Conservation (phyloP, 1,140 invertebrate species). For the Dendroctonus valens region DNA sequence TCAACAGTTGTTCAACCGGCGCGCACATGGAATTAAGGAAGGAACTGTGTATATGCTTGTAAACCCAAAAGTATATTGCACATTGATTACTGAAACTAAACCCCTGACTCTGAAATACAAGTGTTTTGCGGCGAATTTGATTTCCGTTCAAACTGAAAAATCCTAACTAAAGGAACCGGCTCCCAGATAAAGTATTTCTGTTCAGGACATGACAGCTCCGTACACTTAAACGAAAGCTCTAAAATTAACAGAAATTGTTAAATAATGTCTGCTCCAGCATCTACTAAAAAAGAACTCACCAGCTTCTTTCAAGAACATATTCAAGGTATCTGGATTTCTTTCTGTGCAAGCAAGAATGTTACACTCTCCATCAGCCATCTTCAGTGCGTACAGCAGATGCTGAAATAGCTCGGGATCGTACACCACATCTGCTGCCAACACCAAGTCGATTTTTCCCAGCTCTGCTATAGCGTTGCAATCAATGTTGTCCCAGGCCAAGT, state of each 20-base stretch:
- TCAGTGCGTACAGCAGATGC: slow-evolving; percentile 48
- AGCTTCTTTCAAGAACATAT: slow-evolving; percentile 50
- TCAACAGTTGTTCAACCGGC: too few relatives aligned
- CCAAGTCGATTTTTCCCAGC: slow-evolving; percentile 48
- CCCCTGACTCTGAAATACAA: too few relatives aligned
- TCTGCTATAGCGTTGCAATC: slow-evolving; percentile 38
- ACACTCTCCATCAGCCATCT: slow-evolving; percentile 44
- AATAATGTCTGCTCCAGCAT: slow-evolving; percentile 11
- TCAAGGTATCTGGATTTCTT: slow-evolving; percentile 53
- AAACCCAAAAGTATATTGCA: too few relatives aligned
- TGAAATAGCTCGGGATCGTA: slow-evolving; percentile 54
- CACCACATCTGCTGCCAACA: slow-evolving; percentile 58
- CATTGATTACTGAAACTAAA: too few relatives aligned
- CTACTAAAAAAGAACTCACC: slow-evolving; percentile 44
- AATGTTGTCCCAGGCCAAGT: slow-evolving; percentile 56
- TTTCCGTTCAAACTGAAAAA: background rate
- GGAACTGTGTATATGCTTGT: too few relatives aligned
- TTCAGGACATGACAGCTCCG: slow-evolving; percentile 1
- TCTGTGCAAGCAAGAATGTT: slow-evolving; percentile 54
- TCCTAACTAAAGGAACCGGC: slow-evolving; percentile 10
- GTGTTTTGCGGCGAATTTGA: too few relatives aligned
- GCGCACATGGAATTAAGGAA: too few relatives aligned
- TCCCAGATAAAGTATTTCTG: slow-evolving; percentile 15
- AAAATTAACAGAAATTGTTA: slow-evolving; percentile 6
- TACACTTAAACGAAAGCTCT: slow-evolving; percentile 5